Evolutionary conservation across 2,113 vertebrate genomes (phyloP).

Genomic region (Chaenocephalus aceratus): DNA sequence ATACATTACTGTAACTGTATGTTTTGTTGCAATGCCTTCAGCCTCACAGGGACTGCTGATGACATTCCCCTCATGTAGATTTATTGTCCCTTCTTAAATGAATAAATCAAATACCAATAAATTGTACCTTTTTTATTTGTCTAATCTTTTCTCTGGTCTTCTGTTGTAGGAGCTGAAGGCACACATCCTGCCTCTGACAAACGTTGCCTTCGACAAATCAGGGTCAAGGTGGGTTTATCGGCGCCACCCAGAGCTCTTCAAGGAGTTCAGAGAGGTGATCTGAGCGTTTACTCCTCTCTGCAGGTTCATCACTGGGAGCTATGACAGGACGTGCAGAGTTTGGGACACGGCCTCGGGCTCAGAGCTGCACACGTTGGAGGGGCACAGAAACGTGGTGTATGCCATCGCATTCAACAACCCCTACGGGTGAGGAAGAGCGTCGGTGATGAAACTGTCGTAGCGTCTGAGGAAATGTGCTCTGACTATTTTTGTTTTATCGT

Average conservation of each 20-base stretch:
- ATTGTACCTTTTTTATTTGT: slow-evolving; percentile 14
- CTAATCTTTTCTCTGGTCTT: slow-evolving; percentile 18
- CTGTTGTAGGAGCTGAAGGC: slow-evolving; percentile 88
- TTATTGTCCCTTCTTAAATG: not conserved
- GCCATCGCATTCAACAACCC: slow-evolving; percentile 97
- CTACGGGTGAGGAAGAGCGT: slow-evolving; percentile 87
- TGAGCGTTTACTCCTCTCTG: slow-evolving; percentile 16
- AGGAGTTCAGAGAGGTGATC: too few species aligned
- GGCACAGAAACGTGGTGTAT: slow-evolving; percentile 94
- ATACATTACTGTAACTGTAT: too few species aligned
- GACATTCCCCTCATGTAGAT: too few species aligned
- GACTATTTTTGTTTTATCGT: slow-evolving; percentile 18
- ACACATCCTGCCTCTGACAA: slow-evolving; percentile 94
- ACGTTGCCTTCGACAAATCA: slow-evolving; percentile 96
- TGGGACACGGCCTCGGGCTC: slow-evolving; percentile 93
- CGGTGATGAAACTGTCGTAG: not conserved
- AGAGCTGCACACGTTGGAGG: slow-evolving; percentile 87
- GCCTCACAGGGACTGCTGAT: too few species aligned
- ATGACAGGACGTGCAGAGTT: slow-evolving; percentile 95
- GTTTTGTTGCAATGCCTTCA: too few species aligned
- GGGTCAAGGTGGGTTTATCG: slow-evolving; percentile 90
- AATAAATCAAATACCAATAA: slow-evolving; percentile 48
- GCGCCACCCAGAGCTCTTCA: slow-evolving; percentile 16
- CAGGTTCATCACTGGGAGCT: slow-evolving; percentile 98
- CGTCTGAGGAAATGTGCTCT: not conserved